Evolutionary conservation across 2,797 vertebrate genomes (phyloP), one percentile per base, ranked within the genome.

Genomic region (Spheniscus humboldti): DNA sequence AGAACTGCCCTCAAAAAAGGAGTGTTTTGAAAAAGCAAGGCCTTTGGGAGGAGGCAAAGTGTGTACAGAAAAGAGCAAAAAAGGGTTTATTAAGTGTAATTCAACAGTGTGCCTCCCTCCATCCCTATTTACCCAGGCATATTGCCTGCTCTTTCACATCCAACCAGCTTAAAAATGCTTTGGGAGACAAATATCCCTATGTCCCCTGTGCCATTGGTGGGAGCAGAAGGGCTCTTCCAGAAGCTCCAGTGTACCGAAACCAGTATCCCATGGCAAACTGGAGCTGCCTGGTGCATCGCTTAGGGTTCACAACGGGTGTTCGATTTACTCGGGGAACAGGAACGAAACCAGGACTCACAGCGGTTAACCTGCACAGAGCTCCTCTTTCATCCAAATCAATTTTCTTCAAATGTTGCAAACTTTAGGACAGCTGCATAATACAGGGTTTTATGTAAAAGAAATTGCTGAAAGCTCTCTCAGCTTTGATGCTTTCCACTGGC

Each of bases 121-220:
- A 12, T 7, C 8, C 73, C 47, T 74, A 0, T 27, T 63, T 81
- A 52, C 23, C 12, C 24, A 22, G 33, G 18, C 8, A 2, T 10
- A 24, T 50, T 76, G 22, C 7, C 47, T 71, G 33, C 10, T 63
- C 77, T 77, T 93, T 63, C 27, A 16, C 27, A 62, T 19, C n/a
- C 56, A 53, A 37, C 14, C 16, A 17, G 4, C 47, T 63, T 31
- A 90, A 60, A 87, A 78, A 33, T 30, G 16, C 27, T 59, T 59
- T 55, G 35, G 20, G 24, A 73, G 35, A 39, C 60, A 45, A 79
- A 62, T 47, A 90, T 18, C 7, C 25, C 15, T 5, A 8, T 50
- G 23, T 37, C 10, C 20, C 30, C 48, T 11, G 6, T 45, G n/a
- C 41, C 23, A 4, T 13, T 0, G 1, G 7, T 24, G 6, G 18